Conservation (phyloP, 2,113 vertebrate genomes). For the Ptyas mucosa region DNA sequence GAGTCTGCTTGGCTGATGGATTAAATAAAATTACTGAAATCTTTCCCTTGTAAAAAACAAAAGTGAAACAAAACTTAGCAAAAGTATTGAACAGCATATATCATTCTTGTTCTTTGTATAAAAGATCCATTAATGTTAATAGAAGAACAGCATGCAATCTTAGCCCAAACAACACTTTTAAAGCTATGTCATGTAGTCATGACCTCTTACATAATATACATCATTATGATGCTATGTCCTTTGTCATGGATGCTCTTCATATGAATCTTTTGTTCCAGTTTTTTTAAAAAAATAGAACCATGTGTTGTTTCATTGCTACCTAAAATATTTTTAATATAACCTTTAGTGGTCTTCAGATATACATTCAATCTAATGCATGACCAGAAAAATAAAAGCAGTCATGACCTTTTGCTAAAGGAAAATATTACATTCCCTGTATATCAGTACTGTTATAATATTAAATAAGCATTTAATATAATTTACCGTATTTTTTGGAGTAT, state of each 20-base stretch:
- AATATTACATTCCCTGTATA: neutral
- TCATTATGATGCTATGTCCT: conserved; percentile 17
- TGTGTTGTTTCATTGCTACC: neutral
- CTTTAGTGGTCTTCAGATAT: neutral
- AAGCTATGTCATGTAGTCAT: conserved; percentile 34
- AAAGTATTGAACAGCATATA: conserved; percentile 53
- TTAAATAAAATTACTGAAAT: conserved; percentile 64
- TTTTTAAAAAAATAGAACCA: conserved; percentile 12
- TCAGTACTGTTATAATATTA: neutral
- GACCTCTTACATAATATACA: conserved; percentile 26
- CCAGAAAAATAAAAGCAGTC: conserved; percentile 8
- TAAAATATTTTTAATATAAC: neutral
- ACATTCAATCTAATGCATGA: neutral
- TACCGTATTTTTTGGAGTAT: neutral
- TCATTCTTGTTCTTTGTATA: conserved; percentile 37
- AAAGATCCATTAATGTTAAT: conserved; percentile 54
- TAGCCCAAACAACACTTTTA: conserved; percentile 44
- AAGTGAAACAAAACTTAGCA: conserved; percentile 17
- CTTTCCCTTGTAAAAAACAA: conserved; percentile 3
- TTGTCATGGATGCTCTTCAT: neutral
- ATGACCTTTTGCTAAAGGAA: neutral
- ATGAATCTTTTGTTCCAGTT: neutral
- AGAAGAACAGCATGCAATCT: conserved; percentile 46
- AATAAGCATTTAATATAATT: neutral
- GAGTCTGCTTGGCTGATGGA: conserved; percentile 56